These are phyloP conservation scores for Belgica antarctica DNA, from an alignment of 2,888 invertebrate species.

Conservation along the genomic window DNA sequence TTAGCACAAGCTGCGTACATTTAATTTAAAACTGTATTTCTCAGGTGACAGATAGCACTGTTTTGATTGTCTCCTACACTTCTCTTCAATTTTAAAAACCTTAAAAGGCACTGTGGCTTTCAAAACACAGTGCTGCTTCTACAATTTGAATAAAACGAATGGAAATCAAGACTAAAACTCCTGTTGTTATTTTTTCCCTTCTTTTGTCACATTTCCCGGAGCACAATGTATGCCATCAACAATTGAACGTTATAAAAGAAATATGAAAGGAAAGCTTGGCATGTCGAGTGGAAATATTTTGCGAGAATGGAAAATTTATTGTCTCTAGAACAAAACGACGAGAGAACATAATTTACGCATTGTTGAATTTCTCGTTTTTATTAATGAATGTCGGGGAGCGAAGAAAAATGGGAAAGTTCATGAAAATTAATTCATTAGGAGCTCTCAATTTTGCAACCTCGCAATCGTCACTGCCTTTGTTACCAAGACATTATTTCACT, in stretches of 20 bases:
- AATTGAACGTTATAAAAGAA: background rate
- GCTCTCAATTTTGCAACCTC: background rate
- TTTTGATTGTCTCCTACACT: no score
- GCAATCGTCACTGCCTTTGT: background rate
- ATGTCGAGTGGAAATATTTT: slow-evolving; percentile 8
- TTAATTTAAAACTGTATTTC: no score
- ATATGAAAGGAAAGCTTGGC: background rate
- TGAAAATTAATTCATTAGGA: slow-evolving; percentile 22
- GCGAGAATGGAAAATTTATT: slow-evolving; percentile 27
- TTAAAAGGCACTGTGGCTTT: no score
- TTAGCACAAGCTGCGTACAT: no score
- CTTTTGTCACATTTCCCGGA: no score
- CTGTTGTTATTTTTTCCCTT: background rate
- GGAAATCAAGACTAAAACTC: background rate
- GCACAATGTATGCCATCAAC: slow-evolving; percentile 2
- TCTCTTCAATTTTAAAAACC: no score
- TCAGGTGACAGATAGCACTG: no score
- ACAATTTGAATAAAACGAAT: background rate
- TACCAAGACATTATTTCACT: background rate
- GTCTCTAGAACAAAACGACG: background rate
- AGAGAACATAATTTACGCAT: slow-evolving; percentile 8
- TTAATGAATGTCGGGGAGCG: slow-evolving; percentile 11
- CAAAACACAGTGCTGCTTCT: no score
- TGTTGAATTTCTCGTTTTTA: background rate
- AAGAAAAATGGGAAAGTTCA: background rate